A percentile compares a stretch with the other conserved stretches of the same genome.
Evolutionary conservation across 1,140 invertebrate species (phyloP).

Genomic region (Charaxes varanes): DNA sequence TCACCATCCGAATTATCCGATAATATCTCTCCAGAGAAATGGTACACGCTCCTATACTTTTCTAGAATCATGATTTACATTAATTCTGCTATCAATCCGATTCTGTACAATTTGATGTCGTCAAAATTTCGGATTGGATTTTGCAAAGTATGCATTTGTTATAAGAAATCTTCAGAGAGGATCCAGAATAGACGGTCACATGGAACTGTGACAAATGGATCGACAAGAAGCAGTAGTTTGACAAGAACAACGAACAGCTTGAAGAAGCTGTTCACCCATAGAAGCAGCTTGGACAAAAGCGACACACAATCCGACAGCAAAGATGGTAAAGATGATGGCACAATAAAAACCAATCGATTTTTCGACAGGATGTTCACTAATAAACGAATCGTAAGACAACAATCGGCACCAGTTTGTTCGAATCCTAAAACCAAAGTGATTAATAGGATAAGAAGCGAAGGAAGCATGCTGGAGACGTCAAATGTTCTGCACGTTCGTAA

Average conservation of each 20-base stretch:
- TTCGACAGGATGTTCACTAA: conserved; percentile 54
- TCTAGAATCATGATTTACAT: conserved; percentile 90
- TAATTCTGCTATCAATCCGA: conserved; percentile 89
- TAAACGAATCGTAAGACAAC: conserved; percentile 55
- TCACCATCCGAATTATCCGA: conserved; percentile 76
- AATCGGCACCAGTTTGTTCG: conserved; percentile 55
- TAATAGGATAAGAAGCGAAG: conserved; percentile 55
- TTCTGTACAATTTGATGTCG: conserved; percentile 89
- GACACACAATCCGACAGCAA: conserved; percentile 44
- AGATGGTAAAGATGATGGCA: conserved; percentile 33
- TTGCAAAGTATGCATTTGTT: conserved; percentile 76
- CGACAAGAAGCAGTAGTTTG: conserved; percentile 73
- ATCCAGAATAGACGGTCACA: conserved; percentile 41
- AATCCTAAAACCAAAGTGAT: conserved; percentile 38
- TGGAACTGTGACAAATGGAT: conserved; percentile 70
- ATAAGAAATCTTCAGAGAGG: conserved; percentile 48
- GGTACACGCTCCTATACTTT: conserved; percentile 87
- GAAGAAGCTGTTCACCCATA: conserved; percentile 64
- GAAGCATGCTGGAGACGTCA: conserved; percentile 44
- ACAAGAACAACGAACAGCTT: conserved; percentile 64
- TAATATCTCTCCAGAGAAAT: conserved; percentile 80
- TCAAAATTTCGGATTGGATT: conserved; percentile 89
- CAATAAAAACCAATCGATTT: conserved; percentile 32
- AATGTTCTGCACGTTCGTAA: conserved; percentile 32
- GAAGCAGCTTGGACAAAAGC: conserved; percentile 61